A percentile compares a stretch with the other conserved stretches of the same genome.
Conservation (phyloP, 2,888 invertebrate genomes). For the Schrankia costaestrigalis region DNA sequence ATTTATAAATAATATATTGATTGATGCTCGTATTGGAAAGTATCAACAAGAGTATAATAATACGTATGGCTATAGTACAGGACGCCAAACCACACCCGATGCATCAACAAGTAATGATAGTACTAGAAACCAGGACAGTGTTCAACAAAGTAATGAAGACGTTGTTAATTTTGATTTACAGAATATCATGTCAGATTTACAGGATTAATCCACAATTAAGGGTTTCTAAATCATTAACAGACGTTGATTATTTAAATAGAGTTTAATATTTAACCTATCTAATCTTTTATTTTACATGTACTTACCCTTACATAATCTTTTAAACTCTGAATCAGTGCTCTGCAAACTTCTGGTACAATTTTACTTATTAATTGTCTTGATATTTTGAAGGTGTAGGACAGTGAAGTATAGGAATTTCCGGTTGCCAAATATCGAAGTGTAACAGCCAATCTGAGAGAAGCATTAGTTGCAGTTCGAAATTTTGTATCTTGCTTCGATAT, state of each 20-base stretch:
- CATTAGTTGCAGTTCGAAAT: conserved; percentile 10
- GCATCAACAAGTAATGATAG: conserved; percentile 4
- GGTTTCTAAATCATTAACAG: too few relatives aligned
- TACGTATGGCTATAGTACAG: neutral
- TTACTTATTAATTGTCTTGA: conserved; percentile 25
- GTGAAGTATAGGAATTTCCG: conserved; percentile 14
- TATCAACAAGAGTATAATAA: neutral
- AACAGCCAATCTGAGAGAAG: conserved; percentile 7
- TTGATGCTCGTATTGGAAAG: conserved; percentile 5
- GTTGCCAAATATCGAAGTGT: conserved; percentile 18
- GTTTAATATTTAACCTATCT: conserved; percentile 11
- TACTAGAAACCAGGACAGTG: conserved; percentile 4
- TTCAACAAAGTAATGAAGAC: conserved; percentile 1
- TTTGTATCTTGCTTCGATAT: conserved; percentile 15
- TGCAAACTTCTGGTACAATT: conserved; percentile 8
- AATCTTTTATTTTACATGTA: conserved; percentile 10
- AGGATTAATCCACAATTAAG: conserved; percentile 1
- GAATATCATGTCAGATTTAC: neutral
- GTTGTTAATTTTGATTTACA: neutral
- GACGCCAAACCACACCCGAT: conserved; percentile 1
- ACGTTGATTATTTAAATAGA: conserved; percentile 9
- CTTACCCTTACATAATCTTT: conserved; percentile 6
- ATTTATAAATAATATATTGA: conserved; percentile 15
- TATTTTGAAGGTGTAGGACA: conserved; percentile 27
- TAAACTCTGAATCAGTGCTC: conserved; percentile 9